phyloP scores from a whole-genome alignment of 2,797 vertebrate genomes.

The Podarcis lilfordi region DNA sequence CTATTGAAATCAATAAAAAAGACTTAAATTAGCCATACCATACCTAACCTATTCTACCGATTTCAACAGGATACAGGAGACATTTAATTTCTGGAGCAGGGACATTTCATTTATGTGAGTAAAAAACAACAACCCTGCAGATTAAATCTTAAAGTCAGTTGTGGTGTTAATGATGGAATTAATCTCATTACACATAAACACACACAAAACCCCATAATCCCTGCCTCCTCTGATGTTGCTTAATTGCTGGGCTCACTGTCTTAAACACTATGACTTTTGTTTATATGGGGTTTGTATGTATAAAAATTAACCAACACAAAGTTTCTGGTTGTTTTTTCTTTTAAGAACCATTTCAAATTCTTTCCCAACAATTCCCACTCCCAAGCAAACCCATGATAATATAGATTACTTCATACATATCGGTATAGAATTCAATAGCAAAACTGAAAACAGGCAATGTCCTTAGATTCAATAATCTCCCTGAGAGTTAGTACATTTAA shows the following conservation, averaged over 20 bases:
- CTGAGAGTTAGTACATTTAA: not conserved
- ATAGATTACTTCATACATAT: not conserved
- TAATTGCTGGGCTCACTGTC: not conserved
- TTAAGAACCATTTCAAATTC: slow-evolving; percentile 16
- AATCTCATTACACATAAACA: not conserved
- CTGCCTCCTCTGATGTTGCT: not conserved
- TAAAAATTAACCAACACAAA: not conserved
- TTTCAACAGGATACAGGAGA: not conserved
- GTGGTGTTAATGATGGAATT: not conserved
- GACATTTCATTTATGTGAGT: too few species aligned
- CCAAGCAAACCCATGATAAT: not conserved
- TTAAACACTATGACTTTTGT: not conserved
- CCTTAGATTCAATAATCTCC: not conserved
- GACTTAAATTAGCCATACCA: not conserved
- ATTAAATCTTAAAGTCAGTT: not conserved
- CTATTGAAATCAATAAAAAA: not conserved
- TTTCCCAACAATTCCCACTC: slow-evolving; percentile 10
- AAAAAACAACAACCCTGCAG: not conserved
- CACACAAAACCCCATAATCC: not conserved
- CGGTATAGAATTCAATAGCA: not conserved
- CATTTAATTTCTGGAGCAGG: not conserved
- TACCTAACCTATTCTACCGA: not conserved
- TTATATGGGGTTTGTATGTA: not conserved
- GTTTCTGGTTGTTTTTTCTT: not conserved
- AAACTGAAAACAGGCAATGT: not conserved